These are phyloP conservation scores for Stenopsyche tienmushanensis DNA, from an alignment of 1,140 invertebrate species.

Conservation along the genomic window DNA sequence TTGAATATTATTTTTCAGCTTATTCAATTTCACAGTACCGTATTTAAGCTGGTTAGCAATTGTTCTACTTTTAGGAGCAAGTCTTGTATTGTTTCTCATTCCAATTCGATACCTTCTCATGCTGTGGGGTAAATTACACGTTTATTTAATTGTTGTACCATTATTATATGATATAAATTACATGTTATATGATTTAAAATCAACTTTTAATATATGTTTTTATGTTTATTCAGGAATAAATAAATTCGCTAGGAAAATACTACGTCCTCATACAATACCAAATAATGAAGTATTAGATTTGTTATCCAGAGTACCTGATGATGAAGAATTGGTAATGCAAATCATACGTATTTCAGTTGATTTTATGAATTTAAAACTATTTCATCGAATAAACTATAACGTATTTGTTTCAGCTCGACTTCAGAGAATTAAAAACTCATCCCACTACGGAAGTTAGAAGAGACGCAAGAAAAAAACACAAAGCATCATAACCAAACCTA, in stretches of 20 bases:
- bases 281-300: slow-evolving; percentile 98
- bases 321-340: slow-evolving; percentile 80
- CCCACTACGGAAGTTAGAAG: slow-evolving; percentile 52
- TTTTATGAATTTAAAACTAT: background rate
- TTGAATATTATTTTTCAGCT: slow-evolving; percentile 70
- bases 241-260: slow-evolving; percentile 93
- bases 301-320: slow-evolving; percentile 92
- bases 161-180: background rate
- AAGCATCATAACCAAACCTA: slow-evolving; percentile 54
- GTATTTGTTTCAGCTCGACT: slow-evolving; percentile 52
- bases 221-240: slow-evolving; percentile 70
- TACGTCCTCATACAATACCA: slow-evolving; percentile 90
- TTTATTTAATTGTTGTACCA: background rate
- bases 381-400: slow-evolving; percentile 3
- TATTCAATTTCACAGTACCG: slow-evolving; percentile 96
- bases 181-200: background rate
- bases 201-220: slow-evolving; percentile 26
- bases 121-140: slow-evolving; percentile 76
- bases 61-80: slow-evolving; percentile 67
- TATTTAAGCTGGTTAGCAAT: slow-evolving; percentile 94
- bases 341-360: background rate
- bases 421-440: slow-evolving; percentile 58
- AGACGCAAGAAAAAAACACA: slow-evolving; percentile 60
- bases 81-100: slow-evolving; percentile 84
- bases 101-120: slow-evolving; percentile 90